These are phyloP conservation scores for Cheirogaleus medius DNA, from an alignment of 2,113 vertebrate genomes.

Conservation along the genomic window DNA sequence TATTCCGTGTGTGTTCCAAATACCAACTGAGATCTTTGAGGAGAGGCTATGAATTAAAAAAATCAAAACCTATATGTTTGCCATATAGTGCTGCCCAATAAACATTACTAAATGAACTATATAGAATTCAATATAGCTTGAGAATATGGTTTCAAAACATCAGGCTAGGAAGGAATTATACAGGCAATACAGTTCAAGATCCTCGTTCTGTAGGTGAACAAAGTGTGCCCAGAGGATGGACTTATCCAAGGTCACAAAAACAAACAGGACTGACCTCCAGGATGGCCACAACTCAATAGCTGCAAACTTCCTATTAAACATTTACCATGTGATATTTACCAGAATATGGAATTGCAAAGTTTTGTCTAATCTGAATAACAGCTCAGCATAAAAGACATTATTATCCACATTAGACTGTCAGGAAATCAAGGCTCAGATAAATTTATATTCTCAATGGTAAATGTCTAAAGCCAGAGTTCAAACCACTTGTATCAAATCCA, in stretches of 20 bases:
- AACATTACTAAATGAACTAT: background rate
- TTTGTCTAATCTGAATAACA: background rate
- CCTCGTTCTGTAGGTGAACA: background rate
- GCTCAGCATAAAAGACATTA: background rate
- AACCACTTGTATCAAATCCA: background rate
- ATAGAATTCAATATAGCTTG: background rate
- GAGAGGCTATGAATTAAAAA: background rate
- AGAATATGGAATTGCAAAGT: background rate
- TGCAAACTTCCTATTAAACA: background rate
- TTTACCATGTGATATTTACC: background rate
- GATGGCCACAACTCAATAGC: background rate
- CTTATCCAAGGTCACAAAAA: background rate
- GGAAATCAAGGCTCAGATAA: background rate
- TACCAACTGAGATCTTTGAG: background rate
- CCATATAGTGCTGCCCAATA: rapidly evolving
- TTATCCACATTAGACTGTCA: background rate
- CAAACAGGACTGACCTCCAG: background rate
- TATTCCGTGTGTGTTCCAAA: background rate
- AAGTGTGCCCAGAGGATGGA: background rate
- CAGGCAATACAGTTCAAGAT: background rate
- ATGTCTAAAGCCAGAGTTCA: background rate
- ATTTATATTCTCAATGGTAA: background rate
- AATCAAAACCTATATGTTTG: background rate
- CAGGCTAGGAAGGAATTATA: background rate
- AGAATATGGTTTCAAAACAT: background rate